Evolutionary conservation across 2,113 vertebrate species (phyloP).

Genomic region (Ursus arctos): DNA sequence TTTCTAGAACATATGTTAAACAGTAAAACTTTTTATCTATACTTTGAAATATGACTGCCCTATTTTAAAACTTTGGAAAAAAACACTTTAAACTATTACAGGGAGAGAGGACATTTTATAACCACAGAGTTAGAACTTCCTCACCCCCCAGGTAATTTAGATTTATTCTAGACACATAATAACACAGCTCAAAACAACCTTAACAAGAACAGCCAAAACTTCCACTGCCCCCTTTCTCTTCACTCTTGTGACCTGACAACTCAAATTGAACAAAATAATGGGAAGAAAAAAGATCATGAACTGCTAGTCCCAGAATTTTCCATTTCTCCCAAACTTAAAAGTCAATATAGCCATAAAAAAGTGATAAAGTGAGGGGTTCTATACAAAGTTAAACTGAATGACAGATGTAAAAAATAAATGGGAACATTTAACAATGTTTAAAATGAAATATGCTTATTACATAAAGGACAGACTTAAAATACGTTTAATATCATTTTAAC

Average conservation of each 20-base stretch:
- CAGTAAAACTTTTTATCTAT: slow-evolving; percentile 32
- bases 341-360: neutral
- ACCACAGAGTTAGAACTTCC: slow-evolving; percentile 36
- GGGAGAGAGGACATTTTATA: slow-evolving; percentile 48
- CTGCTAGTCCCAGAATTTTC: neutral
- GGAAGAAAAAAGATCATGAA: neutral
- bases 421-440: slow-evolving; percentile 51
- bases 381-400: slow-evolving; percentile 52
- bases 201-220: slow-evolving; percentile 35
- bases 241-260: slow-evolving; percentile 25
- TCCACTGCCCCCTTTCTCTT: neutral
- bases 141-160: slow-evolving; percentile 1
- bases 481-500: slow-evolving; percentile 42
- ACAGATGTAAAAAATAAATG: slow-evolving; percentile 44
- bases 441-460: slow-evolving; percentile 59
- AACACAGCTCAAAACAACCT: slow-evolving; percentile 42
- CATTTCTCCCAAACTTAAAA: slow-evolving; percentile 55
- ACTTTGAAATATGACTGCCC: slow-evolving; percentile 39
- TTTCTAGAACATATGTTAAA: slow-evolving; percentile 38
- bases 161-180: slow-evolving; percentile 29
- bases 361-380: neutral
- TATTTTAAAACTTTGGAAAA: slow-evolving; percentile 48
- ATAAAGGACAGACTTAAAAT: slow-evolving; percentile 52
- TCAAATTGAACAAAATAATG: slow-evolving; percentile 52
- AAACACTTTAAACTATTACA: slow-evolving; percentile 5